Evolutionary conservation across 2,113 vertebrate species (phyloP).

Genomic region (Empidonax alnorum): DNA sequence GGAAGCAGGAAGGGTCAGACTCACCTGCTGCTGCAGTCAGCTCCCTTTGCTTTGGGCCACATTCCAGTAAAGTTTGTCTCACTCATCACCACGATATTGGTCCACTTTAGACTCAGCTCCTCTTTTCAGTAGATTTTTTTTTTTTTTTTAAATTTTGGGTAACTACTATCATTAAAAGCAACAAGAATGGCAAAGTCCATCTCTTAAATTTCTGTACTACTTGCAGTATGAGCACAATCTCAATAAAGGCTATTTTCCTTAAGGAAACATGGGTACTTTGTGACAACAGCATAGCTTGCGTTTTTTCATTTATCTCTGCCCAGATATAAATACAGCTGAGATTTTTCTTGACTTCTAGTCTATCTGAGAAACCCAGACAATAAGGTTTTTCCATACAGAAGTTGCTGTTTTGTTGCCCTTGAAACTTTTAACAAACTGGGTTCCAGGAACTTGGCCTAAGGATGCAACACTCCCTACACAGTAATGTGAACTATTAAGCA

Average conservation of each 20-base stretch:
- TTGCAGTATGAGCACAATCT: not conserved
- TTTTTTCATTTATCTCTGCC: not conserved
- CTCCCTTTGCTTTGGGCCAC: not conserved
- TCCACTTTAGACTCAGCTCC: not conserved
- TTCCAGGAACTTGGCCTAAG: conserved; percentile 62
- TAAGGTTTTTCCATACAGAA: conserved; percentile 39
- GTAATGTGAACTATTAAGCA: conserved; percentile 79
- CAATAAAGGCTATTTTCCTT: not conserved
- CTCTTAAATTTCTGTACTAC: not conserved
- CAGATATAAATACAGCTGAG: not conserved
- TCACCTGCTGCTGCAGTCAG: not conserved
- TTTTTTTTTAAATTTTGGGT: not conserved
- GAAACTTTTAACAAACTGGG: conserved; percentile 61
- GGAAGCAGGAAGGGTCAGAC: not conserved
- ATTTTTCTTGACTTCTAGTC: not conserved
- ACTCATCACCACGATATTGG: not conserved
- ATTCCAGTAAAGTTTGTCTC: not conserved
- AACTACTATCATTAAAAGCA: not conserved
- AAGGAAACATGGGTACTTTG: not conserved
- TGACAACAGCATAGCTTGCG: not conserved
- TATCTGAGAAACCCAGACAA: not conserved
- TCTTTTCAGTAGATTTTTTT: not conserved
- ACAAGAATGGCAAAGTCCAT: not conserved
- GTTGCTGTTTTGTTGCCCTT: conserved; percentile 51
- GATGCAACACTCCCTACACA: conserved; percentile 56